These are phyloP conservation scores for Magallana angulata DNA, from an alignment of 1,140 invertebrate species.

Conservation along the genomic window DNA sequence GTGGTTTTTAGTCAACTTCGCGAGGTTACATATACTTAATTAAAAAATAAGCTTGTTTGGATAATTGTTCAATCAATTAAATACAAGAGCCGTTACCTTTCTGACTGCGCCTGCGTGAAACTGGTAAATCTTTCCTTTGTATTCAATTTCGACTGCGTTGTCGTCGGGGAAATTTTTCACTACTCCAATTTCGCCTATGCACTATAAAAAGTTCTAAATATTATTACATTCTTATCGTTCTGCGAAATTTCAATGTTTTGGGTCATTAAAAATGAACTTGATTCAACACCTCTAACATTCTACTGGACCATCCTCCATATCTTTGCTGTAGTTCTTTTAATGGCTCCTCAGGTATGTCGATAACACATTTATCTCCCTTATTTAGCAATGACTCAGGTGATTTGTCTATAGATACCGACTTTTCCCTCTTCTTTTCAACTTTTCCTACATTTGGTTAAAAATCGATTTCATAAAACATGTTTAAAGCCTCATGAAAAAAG, in stretches of 20 bases:
- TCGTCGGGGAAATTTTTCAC: conserved; percentile 55
- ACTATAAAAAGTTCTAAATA: conserved; percentile 37
- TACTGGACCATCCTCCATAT: conserved; percentile 63
- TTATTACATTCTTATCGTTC: too few species aligned
- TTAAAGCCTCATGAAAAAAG: too few species aligned
- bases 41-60: too few species aligned
- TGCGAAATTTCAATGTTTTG: too few species aligned
- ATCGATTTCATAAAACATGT: too few species aligned
- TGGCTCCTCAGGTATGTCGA: conserved; percentile 50
- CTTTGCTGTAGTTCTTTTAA: conserved; percentile 60
- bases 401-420: background rate
- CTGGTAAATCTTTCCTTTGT: conserved; percentile 52
- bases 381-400: conserved; percentile 16
- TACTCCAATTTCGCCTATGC: conserved; percentile 54
- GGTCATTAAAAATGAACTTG: too few species aligned
- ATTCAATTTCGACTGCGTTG: conserved; percentile 53
- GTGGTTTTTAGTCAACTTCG: too few species aligned
- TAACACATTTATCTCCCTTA: conserved; percentile 60
- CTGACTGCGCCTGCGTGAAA: conserved; percentile 58
- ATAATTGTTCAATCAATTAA: too few species aligned
- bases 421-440: background rate
- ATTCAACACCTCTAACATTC: conserved; percentile 64
- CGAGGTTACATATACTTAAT: too few species aligned
- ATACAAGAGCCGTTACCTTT: too few species aligned
- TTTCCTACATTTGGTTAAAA: background rate